Base-by-base conservation (phyloP, 2,888 invertebrate genomes). In the Nomada lathburiana region DNA sequence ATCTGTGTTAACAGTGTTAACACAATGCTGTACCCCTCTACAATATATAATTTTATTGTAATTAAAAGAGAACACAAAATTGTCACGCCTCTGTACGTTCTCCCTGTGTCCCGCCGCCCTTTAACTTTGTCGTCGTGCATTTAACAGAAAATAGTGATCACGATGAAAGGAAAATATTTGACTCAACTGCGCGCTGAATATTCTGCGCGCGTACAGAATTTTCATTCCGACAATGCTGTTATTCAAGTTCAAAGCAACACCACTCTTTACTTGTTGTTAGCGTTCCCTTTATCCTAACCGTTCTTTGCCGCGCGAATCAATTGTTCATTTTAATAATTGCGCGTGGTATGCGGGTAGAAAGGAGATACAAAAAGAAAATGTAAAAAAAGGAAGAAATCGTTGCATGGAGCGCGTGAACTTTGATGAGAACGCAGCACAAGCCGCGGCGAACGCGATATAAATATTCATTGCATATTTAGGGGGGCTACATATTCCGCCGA, bases 381-480 rank as follows among this genome's bases (percentile, higher is more conserved):
- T 11, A 2, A 47, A 18, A 20, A 16, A 64, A 16, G 3, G 47
- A 60, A 36, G 13, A 11, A 36, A 36, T n/a, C 36, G 18, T 36
- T n/a, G 9, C 18, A 23, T n/a, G 26, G n/a, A 55, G 44, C 55
- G 18, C 36, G 16, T 9, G 20, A 7, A 16, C 50, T 75, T 72
- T 53, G 71, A 72, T 26, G 72, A 36, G 26, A 55, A 63, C 62
- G 52, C n/a, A 18, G 26, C 52, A 13, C 26, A 23, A 44, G 55
- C 42, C 44, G 52, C 44, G 23, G 52, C 50, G 59, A 65, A 65
- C 74, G 29, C 18, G 29, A 4, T 26, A 77, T 77, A 74, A 77
- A 77, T 77, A 77, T 77, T 77, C 77, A 77, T 77, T 74, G 77
- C 42, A 64, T 65, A 74, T 74, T 74, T 74, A 65, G 74, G 50